A percentile compares a stretch with the other conserved stretches of the same genome.
These are phyloP conservation scores for Tetrax tetrax DNA, from an alignment of 2,113 vertebrate species.

Conservation along the genomic window DNA sequence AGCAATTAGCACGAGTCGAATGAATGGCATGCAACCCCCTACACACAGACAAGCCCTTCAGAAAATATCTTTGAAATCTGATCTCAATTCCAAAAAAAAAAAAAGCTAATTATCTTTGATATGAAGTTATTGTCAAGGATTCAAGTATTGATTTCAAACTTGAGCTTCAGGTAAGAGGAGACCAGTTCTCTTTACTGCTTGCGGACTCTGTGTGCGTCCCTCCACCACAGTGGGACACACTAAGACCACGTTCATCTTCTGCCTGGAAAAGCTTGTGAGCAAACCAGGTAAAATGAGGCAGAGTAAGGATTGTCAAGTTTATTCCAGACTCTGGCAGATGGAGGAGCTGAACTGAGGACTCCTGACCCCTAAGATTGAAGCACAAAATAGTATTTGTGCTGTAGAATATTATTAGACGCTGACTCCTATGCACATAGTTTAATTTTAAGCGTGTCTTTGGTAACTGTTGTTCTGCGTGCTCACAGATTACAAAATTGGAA, in stretches of 20 bases:
- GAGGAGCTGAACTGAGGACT: background rate
- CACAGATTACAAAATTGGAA: background rate
- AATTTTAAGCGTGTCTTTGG: background rate
- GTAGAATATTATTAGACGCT: background rate
- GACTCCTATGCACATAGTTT: background rate
- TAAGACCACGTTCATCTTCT: fast-evolving
- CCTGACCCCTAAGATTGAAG: background rate
- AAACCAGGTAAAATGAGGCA: background rate
- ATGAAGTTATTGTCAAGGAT: background rate
- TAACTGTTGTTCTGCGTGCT: background rate
- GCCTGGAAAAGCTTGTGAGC: background rate
- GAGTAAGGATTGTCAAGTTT: background rate
- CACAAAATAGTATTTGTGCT: background rate
- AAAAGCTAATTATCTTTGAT: background rate
- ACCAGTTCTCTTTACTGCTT: background rate
- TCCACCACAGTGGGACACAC: background rate
- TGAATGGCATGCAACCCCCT: background rate
- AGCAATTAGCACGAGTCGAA: background rate
- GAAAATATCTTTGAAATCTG: background rate
- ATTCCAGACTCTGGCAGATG: background rate
- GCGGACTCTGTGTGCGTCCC: background rate
- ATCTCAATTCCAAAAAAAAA: too few species aligned
- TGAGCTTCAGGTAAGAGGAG: background rate
- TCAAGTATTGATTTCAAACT: background rate
- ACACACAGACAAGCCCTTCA: background rate